Percentiles rank a stretch among this genome's conserved stretches.
phyloP scores from a whole-genome alignment of 2,797 vertebrate species.

The Hafferia zeledoni region DNA sequence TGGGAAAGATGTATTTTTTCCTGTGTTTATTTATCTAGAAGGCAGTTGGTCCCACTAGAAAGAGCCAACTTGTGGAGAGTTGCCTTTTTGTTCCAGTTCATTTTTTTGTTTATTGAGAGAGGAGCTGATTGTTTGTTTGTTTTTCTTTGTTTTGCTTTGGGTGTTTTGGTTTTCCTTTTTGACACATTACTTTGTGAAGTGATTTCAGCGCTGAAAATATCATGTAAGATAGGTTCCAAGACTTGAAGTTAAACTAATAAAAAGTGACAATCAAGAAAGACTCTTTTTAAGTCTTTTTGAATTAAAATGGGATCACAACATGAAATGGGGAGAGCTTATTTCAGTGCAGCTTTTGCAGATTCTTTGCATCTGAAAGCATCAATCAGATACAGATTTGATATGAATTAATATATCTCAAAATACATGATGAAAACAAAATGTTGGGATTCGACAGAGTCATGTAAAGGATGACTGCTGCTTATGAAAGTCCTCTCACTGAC shows the following conservation, averaged over 20 bases:
- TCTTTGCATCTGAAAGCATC: background rate
- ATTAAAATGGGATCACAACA: background rate
- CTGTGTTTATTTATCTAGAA: background rate
- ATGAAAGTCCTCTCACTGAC: background rate
- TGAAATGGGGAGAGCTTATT: background rate
- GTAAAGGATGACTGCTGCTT: background rate
- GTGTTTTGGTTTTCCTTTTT: background rate
- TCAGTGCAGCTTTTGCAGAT: background rate
- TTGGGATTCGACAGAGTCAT: background rate
- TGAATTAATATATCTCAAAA: background rate
- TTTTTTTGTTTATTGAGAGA: background rate
- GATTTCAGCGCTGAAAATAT: background rate
- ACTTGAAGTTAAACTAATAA: background rate
- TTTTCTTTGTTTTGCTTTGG: background rate
- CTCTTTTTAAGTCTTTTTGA: background rate
- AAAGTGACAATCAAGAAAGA: background rate
- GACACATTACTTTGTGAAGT: background rate
- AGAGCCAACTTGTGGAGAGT: background rate
- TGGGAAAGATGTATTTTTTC: background rate
- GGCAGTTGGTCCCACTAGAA: background rate
- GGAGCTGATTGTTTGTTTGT: background rate
- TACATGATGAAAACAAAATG: background rate
- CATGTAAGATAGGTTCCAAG: background rate
- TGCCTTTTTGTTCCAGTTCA: background rate
- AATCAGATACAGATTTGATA: background rate